Evolutionary conservation across 2,797 vertebrate species (phyloP).

Genomic region (Astyanax mexicanus): DNA sequence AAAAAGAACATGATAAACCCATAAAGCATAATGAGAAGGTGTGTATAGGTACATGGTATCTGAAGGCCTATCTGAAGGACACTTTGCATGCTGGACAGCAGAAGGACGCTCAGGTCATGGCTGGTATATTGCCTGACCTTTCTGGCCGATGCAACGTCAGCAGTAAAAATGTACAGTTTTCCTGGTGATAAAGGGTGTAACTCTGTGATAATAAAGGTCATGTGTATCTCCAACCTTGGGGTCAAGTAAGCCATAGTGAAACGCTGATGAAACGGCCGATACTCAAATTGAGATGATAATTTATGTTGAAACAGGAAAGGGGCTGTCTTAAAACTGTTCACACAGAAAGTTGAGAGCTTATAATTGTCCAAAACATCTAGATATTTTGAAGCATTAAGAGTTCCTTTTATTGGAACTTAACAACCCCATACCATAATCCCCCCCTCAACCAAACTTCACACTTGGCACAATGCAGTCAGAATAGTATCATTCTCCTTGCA

Average conservation of each 20-base stretch:
- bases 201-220: constrained; percentile 57
- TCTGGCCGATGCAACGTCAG: constrained; percentile 14
- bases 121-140: constrained; percentile 48
- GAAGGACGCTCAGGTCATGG: constrained; percentile 1
- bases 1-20: constrained; percentile 25
- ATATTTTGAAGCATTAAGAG: too few relatives aligned
- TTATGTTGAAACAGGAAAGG: too few relatives aligned
- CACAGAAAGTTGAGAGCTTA: too few relatives aligned
- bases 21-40: constrained; percentile 7
- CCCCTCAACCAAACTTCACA: too few relatives aligned
- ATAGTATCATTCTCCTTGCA: too few relatives aligned
- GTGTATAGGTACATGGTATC: constrained; percentile 3
- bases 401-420: too few relatives aligned
- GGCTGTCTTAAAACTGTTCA: too few relatives aligned
- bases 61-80: constrained; percentile 45
- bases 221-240: constrained; percentile 17
- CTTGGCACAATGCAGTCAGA: too few relatives aligned
- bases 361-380: too few relatives aligned
- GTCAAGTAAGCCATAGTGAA: constrained; percentile 46
- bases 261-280: constrained; percentile 35
- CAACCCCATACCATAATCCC: too few relatives aligned
- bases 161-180: constrained; percentile 51
- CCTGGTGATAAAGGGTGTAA: constrained; percentile 45
- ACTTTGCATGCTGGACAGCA: constrained; percentile 38
- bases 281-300: neutral